Evolutionary conservation across 2,113 vertebrate species (phyloP), one percentile per base, ranked within the genome.

Genomic region (Alligator sinensis): DNA sequence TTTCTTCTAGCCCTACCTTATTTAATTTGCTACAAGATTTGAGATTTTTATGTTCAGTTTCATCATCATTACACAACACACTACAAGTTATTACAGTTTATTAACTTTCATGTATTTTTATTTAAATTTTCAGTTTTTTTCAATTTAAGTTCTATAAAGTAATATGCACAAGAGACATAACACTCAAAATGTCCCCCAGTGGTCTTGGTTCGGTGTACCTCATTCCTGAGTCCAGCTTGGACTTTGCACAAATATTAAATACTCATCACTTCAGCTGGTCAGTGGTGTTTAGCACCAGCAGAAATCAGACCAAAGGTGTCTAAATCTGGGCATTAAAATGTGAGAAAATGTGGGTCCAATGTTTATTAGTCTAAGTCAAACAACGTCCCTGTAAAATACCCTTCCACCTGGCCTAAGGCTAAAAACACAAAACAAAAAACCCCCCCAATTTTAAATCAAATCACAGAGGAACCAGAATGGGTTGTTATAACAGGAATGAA

Each of bases 381-480:
- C 78, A 94, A 55, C 9, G 87, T 58, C 22, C 24, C 63, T 92
- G 60, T 92, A 96, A 84, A 94, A 82, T 25, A 84, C 82, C 63
- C 81, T 77, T 75, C 28, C 38, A 6, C 47, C 47, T 84, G 78
- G 84, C 91, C 22, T 60, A 94, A 93, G 93, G 34, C 18, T 68
- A 80, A 91, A 89, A 70, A 72, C 89, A 1, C 22, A 76, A 95
- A 96, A 88, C 38, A 90, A 87, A 85, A 93, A 94, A 89, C 86
- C 6, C 8, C 47, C 8, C 47, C 28, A 72, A 27, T 30, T 81
- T 25, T 76, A 89, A 93, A 89, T 68, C 27, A 75, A 84, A 94
- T 77, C 24, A 58, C 14, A 64, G 6, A 1, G 11, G 4, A 84
- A 88, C 11, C 91, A 47, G 68, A 96, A 61, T 34, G 30, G 17